These are phyloP conservation scores for Dendroctonus valens DNA, from an alignment of 1,140 invertebrate species.

Conservation along the genomic window DNA sequence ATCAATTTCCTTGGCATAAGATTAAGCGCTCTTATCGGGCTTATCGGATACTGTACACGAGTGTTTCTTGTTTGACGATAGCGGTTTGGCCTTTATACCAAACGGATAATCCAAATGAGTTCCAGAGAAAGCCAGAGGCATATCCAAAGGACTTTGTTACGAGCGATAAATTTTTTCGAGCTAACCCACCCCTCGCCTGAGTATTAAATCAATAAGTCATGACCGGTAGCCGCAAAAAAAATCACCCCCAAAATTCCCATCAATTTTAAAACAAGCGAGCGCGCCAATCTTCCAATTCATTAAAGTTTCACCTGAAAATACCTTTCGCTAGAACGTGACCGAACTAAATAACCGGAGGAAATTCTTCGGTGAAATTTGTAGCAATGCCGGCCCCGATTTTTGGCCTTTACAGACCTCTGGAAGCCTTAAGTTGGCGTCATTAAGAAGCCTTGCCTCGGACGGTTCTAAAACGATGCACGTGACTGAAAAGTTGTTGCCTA, in stretches of 20 bases:
- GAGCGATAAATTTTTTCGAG: too few species aligned
- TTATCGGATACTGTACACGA: constrained; percentile 11
- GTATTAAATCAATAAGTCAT: too few species aligned
- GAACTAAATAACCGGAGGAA: constrained; percentile 12
- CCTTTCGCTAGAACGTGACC: constrained; percentile 20
- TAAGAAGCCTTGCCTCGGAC: constrained; percentile 17
- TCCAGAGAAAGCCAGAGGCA: too few species aligned
- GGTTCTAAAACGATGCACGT: constrained; percentile 23
- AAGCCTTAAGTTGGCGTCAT: constrained; percentile 18
- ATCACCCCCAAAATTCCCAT: neutral
- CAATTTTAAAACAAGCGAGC: constrained; percentile 12
- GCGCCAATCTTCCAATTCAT: constrained; percentile 15
- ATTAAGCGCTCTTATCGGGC: constrained; percentile 17
- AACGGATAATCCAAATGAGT: too few species aligned
- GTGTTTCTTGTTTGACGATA: neutral
- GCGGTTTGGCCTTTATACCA: too few species aligned
- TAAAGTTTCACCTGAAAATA: constrained; percentile 24
- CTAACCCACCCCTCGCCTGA: too few species aligned
- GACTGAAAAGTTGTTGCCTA: constrained; percentile 27
- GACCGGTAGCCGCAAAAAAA: too few species aligned
- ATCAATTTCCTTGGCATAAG: constrained; percentile 28
- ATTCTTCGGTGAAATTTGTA: constrained; percentile 26
- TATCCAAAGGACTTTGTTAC: too few species aligned
- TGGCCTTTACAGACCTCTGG: neutral
- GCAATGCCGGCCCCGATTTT: constrained; percentile 9